Conservation (phyloP, 2,113 vertebrate species). For the Stegastes partitus region DNA sequence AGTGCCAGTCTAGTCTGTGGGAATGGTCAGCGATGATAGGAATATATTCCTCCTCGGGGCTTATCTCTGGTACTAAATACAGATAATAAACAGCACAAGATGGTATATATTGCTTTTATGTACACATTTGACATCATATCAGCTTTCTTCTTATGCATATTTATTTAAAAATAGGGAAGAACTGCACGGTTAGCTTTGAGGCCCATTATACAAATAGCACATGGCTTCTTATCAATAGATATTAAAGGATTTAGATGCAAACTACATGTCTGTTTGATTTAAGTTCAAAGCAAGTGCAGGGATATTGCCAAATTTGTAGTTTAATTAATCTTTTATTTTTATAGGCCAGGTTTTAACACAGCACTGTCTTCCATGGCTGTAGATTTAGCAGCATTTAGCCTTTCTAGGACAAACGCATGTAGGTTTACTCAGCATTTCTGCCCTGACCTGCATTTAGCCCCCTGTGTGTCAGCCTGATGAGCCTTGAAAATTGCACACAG, state of each 20-base stretch:
- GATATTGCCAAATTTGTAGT: no score
- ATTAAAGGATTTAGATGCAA: background rate
- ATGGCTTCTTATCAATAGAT: background rate
- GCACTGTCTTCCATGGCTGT: background rate
- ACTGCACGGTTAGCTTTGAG: background rate
- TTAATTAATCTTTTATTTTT: no score
- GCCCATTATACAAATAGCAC: background rate
- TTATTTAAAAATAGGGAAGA: background rate
- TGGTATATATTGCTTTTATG: background rate
- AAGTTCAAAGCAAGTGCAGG: background rate
- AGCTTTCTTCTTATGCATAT: background rate
- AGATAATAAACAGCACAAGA: background rate
- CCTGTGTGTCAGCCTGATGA: constrained; percentile 20
- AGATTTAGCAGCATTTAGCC: background rate
- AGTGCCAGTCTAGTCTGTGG: constrained; percentile 38
- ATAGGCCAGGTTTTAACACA: background rate
- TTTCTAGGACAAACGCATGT: background rate
- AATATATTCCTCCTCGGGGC: background rate
- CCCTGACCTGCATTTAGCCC: constrained; percentile 46
- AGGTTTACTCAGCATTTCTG: constrained; percentile 44
- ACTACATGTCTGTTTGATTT: background rate
- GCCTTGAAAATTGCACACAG: constrained; percentile 32
- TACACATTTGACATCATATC: background rate
- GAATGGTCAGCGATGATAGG: background rate
- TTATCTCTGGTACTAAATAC: background rate